Base-by-base conservation (phyloP, 2,113 vertebrate species). In the Anolis sagrei region DNA sequence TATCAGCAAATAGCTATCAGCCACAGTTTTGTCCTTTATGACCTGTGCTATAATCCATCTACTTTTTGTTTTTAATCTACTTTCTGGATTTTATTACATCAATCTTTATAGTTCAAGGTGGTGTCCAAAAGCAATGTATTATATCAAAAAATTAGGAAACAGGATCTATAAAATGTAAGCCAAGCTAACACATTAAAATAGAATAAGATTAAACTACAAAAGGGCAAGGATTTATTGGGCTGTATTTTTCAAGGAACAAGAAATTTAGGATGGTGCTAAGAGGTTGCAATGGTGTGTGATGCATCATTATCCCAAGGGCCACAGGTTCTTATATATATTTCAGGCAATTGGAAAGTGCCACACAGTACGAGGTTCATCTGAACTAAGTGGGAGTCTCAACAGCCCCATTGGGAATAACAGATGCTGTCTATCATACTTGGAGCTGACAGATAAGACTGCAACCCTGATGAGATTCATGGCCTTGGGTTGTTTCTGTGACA, bases 381-480 rank as follows among this genome's bases (percentile, higher is more conserved):
- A 39, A 62, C 36, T 49, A 79, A 49, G 66, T 1, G 6, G 87
- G 83, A 73, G 39, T 51, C 68, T 79, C 25, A 2, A 72, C 34
- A 72, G 66, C 0, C 0, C 25, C 29, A n/a, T 0, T 44, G 78
- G 73, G 76, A 36, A 79, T 29, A 27, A 49, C 62, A 7, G 79
- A 4, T 70, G 21, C 2, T 27, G 87, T 86, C 74, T 73, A 32
- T n/a, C n/a, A 68, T 73, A 3, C 58, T 34, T 0, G 0, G 1
- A 36, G 70, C 54, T 76, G 70, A 62, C 72, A 27, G 84, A 78
- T 7, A 66, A 25, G 3, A 83, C 77, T 79, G 13, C 62, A 16
- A 34, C 61, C n/a, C 61, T 16, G 44, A 19, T 21, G 81, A 76
- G 88, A 83, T 74, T 64, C 79, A 76, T 81, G 75, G 76, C 70